These are phyloP conservation scores for Steinernema carpocapsae DNA, from an alignment of 2,888 invertebrate species.

Conservation along the genomic window DNA sequence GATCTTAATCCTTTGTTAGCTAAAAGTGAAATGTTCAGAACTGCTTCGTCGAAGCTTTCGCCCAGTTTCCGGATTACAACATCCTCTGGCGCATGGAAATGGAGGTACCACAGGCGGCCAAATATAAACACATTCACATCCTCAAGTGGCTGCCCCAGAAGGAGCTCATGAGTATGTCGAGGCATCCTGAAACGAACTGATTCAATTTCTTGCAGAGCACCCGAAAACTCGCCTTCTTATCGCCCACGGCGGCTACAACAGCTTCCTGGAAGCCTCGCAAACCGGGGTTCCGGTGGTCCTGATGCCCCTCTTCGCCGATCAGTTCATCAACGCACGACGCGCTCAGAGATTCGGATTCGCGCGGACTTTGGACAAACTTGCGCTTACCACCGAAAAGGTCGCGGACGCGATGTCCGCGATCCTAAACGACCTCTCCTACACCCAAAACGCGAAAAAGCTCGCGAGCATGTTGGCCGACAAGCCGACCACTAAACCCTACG, in stretches of 20 bases:
- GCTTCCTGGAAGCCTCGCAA: conserved; percentile 64
- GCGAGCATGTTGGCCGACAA: conserved; percentile 63
- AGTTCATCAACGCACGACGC: conserved; percentile 66
- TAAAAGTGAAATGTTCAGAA: conserved; percentile 42
- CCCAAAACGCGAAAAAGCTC: conserved; percentile 52
- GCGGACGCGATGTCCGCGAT: conserved; percentile 52
- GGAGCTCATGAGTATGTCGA: conserved; percentile 60
- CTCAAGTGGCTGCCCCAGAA: conserved; percentile 67
- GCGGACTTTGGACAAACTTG: conserved; percentile 58
- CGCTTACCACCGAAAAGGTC: conserved; percentile 56
- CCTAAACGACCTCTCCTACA: conserved; percentile 49
- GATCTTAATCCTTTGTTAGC: neutral
- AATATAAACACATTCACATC: conserved; percentile 57
- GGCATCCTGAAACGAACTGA: no score
- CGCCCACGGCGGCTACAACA: conserved; percentile 68
- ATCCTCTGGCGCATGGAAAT: conserved; percentile 67
- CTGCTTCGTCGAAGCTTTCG: conserved; percentile 64
- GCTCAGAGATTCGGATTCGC: conserved; percentile 63
- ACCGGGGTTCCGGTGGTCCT: conserved; percentile 65
- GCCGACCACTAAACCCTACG: conserved; percentile 47
- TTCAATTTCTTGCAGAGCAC: conserved; percentile 54
- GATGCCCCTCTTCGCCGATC: conserved; percentile 67
- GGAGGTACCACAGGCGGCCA: conserved; percentile 52
- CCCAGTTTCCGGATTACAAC: conserved; percentile 54
- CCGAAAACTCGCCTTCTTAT: conserved; percentile 61